phyloP scores from a whole-genome alignment of 2,888 invertebrate genomes.

The Ophioninae sp. region DNA sequence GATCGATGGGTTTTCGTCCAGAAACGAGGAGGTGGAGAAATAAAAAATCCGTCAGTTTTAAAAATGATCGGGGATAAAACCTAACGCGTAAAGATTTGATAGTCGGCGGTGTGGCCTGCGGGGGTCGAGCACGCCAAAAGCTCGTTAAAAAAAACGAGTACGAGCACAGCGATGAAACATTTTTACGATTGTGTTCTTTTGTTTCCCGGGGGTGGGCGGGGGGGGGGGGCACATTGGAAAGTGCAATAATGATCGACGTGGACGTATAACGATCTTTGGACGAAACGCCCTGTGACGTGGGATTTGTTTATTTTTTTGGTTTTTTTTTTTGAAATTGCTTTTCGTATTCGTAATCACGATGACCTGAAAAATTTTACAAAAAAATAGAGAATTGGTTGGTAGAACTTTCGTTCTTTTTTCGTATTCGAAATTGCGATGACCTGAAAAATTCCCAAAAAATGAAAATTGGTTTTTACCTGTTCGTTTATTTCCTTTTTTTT shows the following conservation, averaged over 20 bases:
- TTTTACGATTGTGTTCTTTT: not conserved
- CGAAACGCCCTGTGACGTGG: not conserved
- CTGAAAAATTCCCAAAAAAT: no score
- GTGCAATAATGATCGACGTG: not conserved
- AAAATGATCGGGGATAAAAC: not conserved
- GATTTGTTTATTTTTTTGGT: not conserved
- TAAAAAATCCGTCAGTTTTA: not conserved
- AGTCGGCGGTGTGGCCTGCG: not conserved
- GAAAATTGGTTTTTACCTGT: no score
- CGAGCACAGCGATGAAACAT: not conserved
- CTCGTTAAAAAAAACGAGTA: not conserved
- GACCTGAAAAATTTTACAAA: no score
- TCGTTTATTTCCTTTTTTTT: no score
- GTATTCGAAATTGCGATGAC: no score
- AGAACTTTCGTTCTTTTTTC: no score
- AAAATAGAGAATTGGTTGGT: no score
- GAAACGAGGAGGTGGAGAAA: not conserved
- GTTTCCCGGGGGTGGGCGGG: no score
- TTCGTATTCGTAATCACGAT: not conserved
- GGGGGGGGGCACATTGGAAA: not conserved
- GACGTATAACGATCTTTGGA: not conserved
- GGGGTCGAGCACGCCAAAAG: not conserved
- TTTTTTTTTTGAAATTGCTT: no score
- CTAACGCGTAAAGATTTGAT: not conserved
- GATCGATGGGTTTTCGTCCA: not conserved